Conservation (phyloP, 2,888 invertebrate genomes). For the Euzetes globulus region DNA sequence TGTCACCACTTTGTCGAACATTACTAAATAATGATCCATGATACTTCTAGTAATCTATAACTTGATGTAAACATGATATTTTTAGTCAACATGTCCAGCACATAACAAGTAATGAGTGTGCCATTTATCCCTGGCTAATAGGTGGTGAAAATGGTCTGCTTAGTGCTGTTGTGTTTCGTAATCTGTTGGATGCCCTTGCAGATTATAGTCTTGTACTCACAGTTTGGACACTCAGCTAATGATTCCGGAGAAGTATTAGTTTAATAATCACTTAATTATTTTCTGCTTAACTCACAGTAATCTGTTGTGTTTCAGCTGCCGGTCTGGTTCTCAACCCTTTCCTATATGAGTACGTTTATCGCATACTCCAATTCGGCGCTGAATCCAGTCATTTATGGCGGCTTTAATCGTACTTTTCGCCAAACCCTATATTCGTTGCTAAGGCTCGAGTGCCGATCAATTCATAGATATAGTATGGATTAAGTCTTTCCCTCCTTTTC, state of each 20-base stretch:
- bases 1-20: no score
- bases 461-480: conserved; percentile 12
- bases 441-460: background rate
- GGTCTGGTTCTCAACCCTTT: conserved; percentile 46
- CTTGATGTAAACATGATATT: no score
- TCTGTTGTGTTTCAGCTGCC: conserved; percentile 44
- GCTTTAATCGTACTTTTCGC: conserved; percentile 49
- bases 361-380: conserved; percentile 48
- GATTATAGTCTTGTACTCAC: conserved; percentile 40
- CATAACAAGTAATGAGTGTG: background rate
- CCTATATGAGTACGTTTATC: conserved; percentile 47
- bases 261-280: background rate
- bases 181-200: conserved; percentile 46
- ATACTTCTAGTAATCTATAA: no score
- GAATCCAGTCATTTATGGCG: conserved; percentile 50
- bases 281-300: background rate
- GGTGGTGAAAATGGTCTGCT: conserved; percentile 44
- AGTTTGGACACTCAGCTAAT: conserved; percentile 37
- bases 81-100: background rate
- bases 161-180: conserved; percentile 44
- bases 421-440: conserved; percentile 44
- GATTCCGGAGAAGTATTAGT: conserved; percentile 6
- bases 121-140: background rate
- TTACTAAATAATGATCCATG: no score
- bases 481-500: background rate